These are phyloP conservation scores for Drosophila sucinea DNA, from an alignment of 1,140 invertebrate genomes.

Conservation along the genomic window DNA sequence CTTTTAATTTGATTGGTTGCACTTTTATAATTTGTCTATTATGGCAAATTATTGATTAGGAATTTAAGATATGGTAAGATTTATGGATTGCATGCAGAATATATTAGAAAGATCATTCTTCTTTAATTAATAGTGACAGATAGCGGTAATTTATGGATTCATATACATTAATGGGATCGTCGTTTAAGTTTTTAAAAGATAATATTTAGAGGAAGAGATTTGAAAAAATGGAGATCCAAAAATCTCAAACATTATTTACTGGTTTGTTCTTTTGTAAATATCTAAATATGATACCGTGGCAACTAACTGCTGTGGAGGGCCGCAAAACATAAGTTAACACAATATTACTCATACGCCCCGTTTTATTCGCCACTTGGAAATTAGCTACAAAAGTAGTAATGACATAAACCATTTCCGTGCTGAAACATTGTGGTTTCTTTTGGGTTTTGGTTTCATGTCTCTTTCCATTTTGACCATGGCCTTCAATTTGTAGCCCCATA, in stretches of 20 bases:
- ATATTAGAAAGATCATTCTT: background rate
- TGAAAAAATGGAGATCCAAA: too few species aligned
- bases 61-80: slow-evolving; percentile 1
- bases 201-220: too few species aligned
- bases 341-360: background rate
- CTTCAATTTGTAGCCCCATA: slow-evolving; percentile 20
- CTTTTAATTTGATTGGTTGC: slow-evolving; percentile 11
- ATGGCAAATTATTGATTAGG: slow-evolving; percentile 16
- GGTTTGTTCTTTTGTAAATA: too few species aligned
- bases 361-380: background rate
- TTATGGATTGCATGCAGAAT: background rate
- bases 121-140: background rate
- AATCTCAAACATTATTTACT: too few species aligned
- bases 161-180: background rate
- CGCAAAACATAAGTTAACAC: background rate
- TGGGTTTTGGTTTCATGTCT: background rate
- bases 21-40: slow-evolving; percentile 12
- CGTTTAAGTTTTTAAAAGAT: too few species aligned
- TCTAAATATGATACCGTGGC: too few species aligned
- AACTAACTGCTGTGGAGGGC: too few species aligned
- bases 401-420: background rate
- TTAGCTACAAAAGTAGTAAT: background rate
- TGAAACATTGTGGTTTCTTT: background rate
- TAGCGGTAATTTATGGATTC: background rate
- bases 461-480: slow-evolving; percentile 54